Percentiles rank a stretch among this genome's conserved stretches.
Conservation (phyloP, 2,888 invertebrate species). For the Epistrophe eligans region DNA sequence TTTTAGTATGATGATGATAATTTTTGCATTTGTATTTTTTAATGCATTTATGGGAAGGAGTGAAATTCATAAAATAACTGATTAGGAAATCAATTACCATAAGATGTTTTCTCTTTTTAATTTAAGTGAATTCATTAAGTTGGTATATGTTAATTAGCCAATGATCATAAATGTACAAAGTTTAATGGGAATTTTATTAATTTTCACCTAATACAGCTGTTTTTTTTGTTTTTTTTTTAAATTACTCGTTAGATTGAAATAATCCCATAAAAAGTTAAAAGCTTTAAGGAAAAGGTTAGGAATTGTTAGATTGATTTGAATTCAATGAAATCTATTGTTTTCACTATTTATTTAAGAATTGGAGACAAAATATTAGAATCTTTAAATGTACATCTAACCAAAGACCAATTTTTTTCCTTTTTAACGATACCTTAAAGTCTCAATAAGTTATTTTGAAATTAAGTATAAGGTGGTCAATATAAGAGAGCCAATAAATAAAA, state of each 20-base stretch:
- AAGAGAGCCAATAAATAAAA: too few relatives aligned
- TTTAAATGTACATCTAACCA: too few relatives aligned
- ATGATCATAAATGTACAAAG: not conserved
- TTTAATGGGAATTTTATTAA: not conserved
- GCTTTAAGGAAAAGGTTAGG: not conserved
- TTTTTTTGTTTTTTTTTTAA: not conserved
- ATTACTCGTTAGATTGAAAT: not conserved
- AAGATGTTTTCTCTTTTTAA: not conserved
- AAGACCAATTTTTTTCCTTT: too few relatives aligned
- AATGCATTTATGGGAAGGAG: not conserved
- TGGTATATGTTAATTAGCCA: not conserved
- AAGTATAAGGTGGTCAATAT: too few relatives aligned
- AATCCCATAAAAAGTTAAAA: not conserved
- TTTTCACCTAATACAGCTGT: not conserved
- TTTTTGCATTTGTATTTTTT: not conserved
- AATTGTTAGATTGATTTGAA: not conserved
- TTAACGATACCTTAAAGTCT: too few relatives aligned
- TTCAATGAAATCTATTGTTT: too few relatives aligned
- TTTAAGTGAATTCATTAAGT: conserved; percentile 1
- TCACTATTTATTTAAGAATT: too few relatives aligned
- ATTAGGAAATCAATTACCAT: conserved; percentile 22
- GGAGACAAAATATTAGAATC: too few relatives aligned
- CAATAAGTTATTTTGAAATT: too few relatives aligned
- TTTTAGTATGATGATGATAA: not conserved
- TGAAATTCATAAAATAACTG: not conserved